phyloP scores from a whole-genome alignment of 2,797 vertebrate genomes.

The Spondyliosoma cantharus region DNA sequence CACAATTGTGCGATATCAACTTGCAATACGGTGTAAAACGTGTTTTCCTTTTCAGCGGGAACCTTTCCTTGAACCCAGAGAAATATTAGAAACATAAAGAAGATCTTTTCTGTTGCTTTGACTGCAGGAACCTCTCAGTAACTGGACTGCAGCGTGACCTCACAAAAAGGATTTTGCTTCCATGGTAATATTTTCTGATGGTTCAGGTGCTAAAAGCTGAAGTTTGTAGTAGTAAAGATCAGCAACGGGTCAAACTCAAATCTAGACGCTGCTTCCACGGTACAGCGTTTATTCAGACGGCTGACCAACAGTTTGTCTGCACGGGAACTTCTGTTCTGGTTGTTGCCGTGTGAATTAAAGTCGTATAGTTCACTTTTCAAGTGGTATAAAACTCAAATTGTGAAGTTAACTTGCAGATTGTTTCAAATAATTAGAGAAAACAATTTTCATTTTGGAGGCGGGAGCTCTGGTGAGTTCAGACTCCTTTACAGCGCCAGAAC shows the following conservation, averaged over 20 bases:
- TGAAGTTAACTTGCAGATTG: neutral
- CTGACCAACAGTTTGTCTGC: neutral
- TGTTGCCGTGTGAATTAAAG: neutral
- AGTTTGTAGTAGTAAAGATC: neutral
- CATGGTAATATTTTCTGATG: neutral
- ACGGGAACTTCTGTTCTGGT: neutral
- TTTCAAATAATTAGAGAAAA: neutral
- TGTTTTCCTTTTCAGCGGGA: neutral
- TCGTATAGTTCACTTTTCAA: neutral
- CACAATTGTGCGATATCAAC: constrained; percentile 30
- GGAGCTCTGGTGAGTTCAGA: neutral
- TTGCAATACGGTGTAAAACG: neutral
- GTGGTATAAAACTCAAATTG: constrained; percentile 1
- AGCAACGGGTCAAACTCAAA: constrained; percentile 3
- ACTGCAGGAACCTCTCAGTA: neutral
- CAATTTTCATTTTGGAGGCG: neutral
- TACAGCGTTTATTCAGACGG: neutral
- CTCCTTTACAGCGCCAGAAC: neutral
- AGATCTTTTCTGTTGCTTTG: neutral
- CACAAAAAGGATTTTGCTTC: neutral
- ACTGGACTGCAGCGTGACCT: neutral
- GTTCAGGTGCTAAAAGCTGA: neutral
- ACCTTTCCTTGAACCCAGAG: neutral
- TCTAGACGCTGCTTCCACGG: neutral
- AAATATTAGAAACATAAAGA: neutral